phyloP scores from a whole-genome alignment of 2,888 invertebrate species.

The Neoitamus cyanurus region DNA sequence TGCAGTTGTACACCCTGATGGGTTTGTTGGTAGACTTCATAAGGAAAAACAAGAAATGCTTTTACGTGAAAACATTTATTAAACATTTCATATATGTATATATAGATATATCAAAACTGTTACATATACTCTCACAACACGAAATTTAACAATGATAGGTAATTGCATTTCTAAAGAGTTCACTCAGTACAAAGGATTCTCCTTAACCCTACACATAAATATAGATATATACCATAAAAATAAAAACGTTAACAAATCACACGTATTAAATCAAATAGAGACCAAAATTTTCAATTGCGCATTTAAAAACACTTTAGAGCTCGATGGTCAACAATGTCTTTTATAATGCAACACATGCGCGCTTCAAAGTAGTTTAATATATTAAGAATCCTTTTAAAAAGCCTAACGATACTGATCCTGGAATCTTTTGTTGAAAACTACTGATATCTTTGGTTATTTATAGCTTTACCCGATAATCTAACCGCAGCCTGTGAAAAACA shows the following conservation, averaged over 20 bases:
- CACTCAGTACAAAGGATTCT: not conserved
- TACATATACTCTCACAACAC: slow-evolving; percentile 18
- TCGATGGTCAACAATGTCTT: not conserved
- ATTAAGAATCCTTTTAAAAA: not conserved
- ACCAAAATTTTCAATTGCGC: not conserved
- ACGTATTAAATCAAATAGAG: not conserved
- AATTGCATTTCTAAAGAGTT: slow-evolving; percentile 4
- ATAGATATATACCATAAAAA: not conserved
- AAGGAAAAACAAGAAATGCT: not conserved
- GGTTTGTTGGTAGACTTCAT: not conserved
- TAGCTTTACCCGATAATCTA: not conserved
- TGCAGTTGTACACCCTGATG: not conserved
- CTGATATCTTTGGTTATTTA: not conserved
- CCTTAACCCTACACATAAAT: not conserved
- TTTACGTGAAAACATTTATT: slow-evolving; percentile 25
- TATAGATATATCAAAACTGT: slow-evolving; percentile 1
- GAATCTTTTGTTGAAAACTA: not conserved
- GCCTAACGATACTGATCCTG: not conserved
- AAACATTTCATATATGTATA: slow-evolving; percentile 12
- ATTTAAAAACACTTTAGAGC: not conserved
- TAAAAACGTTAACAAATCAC: not conserved
- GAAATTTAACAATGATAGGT: slow-evolving; percentile 17
- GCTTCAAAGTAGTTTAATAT: not conserved
- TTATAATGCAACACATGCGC: not conserved
- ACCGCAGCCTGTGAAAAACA: no score